phyloP scores from a whole-genome alignment of 2,888 invertebrate genomes.

The Cantharis nigra region DNA sequence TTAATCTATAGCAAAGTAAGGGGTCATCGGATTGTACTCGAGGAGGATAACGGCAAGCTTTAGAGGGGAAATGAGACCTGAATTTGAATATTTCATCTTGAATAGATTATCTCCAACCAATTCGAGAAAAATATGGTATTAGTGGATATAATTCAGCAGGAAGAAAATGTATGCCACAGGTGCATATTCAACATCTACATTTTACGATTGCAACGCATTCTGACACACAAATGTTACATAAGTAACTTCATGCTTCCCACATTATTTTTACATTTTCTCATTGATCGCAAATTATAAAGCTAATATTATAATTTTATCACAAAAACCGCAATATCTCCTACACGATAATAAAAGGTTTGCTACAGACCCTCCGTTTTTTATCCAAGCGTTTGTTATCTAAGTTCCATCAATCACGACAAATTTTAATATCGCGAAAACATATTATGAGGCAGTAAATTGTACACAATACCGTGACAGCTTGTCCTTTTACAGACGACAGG shows the following conservation, averaged over 20 bases:
- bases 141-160: conserved; percentile 43
- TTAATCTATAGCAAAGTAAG: conserved; percentile 45
- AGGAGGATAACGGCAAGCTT: conserved; percentile 49
- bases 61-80: conserved; percentile 52
- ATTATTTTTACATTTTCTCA: conserved; percentile 18
- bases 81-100: conserved; percentile 53
- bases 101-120: conserved; percentile 48
- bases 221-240: conserved; percentile 23
- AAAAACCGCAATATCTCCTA: conserved; percentile 40
- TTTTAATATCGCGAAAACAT: conserved; percentile 57
- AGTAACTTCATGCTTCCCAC: conserved; percentile 17
- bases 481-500: conserved; percentile 43
- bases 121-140: conserved; percentile 49
- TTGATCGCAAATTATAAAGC: conserved; percentile 25
- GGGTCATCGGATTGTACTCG: conserved; percentile 54
- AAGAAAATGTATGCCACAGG: conserved; percentile 43
- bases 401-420: conserved; percentile 57
- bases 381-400: conserved; percentile 49
- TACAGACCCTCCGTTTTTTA: conserved; percentile 45
- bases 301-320: conserved; percentile 37
- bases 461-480: conserved; percentile 55
- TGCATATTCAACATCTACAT: conserved; percentile 48
- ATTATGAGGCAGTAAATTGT: conserved; percentile 56
- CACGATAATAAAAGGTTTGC: conserved; percentile 41
- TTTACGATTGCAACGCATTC: conserved; percentile 37